Evolutionary conservation across 2,797 vertebrate genomes (phyloP), one percentile per base, ranked within the genome.

Genomic region (Cuniculus paca): DNA sequence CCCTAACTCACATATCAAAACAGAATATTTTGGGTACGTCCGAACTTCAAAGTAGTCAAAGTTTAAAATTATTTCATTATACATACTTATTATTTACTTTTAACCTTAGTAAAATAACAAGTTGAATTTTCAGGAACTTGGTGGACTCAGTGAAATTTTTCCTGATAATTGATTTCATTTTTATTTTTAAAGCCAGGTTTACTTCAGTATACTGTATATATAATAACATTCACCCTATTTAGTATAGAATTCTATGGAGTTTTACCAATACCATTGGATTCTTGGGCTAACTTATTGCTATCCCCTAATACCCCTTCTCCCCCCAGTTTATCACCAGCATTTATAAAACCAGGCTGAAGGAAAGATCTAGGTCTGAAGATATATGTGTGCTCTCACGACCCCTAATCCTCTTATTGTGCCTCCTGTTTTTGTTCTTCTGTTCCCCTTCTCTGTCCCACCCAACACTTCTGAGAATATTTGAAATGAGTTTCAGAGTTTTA

Each of bases 101-200:
- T 68, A 88, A 89, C 58, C 45, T 75, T 61, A 89, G 65, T 75
- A 50, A 56, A 48, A 39, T 82, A 90, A 54, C 28, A 82, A 56
- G 13, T 92, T 74, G n/a, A 90, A 84, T 86, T 94, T 90, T 80
- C 19, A 83, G 10, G 28, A 95, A 60, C 70, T 85, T 82, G 39
- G 60, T 72, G 39, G 20, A 68, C 63, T 90, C 20, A 87, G 50
- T 2, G 17, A 92, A 58, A 95, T 65, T 80, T 80, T 20, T 77
- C 60, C 7, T 26, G 1, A 36, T 48, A 10, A 72, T 8, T 88
- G 24, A 77, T 26, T 85, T 82, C 9, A 50, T 45, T 90, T 77
- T 65, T n/a, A 68, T 78, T 82, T 94, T 74, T 87, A 72, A 88
- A 94, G 13, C 20, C 20, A 74, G 24, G 31, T 84, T 88, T 70